Percentiles rank a stretch among this genome's conserved stretches.
These are phyloP conservation scores for Sebastiscus tertius DNA, from an alignment of 2,797 vertebrate species.

Conservation along the genomic window DNA sequence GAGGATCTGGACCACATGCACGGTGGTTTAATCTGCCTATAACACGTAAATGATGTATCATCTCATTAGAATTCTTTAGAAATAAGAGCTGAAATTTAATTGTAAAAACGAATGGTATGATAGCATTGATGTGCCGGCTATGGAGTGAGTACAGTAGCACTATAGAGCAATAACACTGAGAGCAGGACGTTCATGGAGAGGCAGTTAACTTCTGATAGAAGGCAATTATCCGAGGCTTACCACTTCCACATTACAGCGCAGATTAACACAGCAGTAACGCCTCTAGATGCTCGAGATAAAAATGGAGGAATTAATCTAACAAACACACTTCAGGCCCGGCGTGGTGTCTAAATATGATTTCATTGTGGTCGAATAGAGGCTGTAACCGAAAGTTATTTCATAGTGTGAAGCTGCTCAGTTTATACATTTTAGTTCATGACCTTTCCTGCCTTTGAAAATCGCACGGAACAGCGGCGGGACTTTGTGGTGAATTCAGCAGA, in stretches of 20 bases:
- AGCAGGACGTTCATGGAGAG: conserved; percentile 30
- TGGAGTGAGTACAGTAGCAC: not conserved
- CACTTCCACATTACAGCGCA: conserved; percentile 9
- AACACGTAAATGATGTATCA: not conserved
- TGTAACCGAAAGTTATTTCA: not conserved
- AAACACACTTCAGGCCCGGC: not conserved
- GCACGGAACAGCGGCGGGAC: not conserved
- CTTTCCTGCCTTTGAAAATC: conserved; percentile 23
- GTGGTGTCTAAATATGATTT: not conserved
- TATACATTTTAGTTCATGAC: conserved; percentile 10
- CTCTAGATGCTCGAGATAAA: conserved; percentile 45
- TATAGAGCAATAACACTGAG: conserved; percentile 3
- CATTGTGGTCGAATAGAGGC: not conserved
- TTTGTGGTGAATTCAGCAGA: conserved; percentile 15
- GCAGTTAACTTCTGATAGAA: conserved; percentile 37
- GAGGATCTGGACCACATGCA: not conserved
- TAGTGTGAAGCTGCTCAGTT: not conserved
- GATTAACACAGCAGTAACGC: conserved; percentile 34
- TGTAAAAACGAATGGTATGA: not conserved
- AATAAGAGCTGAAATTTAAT: conserved; percentile 22
- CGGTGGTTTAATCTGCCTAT: not conserved
- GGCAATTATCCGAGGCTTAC: conserved; percentile 49
- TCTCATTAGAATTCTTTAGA: not conserved
- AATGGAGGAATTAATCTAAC: conserved; percentile 7
- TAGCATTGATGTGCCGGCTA: conserved; percentile 1